A percentile compares a stretch with the other conserved stretches of the same genome.
Conservation (phyloP, 2,888 invertebrate genomes). For the Trissoscelio sp. region DNA sequence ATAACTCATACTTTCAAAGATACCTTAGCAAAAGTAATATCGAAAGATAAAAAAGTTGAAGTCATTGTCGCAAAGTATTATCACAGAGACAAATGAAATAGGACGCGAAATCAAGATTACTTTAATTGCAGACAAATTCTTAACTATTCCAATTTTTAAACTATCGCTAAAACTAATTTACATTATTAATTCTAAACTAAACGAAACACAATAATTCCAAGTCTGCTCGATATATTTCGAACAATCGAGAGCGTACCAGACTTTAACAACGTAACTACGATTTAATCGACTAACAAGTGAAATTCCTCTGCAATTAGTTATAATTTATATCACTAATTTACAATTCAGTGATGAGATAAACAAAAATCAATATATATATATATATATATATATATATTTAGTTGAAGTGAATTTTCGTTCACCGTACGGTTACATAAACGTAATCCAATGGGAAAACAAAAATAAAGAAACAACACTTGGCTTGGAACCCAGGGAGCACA, state of each 20-base stretch:
- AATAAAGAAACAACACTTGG: too few relatives aligned
- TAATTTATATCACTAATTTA: too few relatives aligned
- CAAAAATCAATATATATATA: too few relatives aligned
- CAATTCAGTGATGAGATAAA: not conserved
- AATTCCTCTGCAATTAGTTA: conserved; percentile 35
- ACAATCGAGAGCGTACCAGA: not conserved
- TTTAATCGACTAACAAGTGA: conserved; percentile 6
- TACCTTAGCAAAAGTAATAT: not conserved
- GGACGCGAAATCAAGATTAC: not conserved
- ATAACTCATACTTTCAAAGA: conserved; percentile 4
- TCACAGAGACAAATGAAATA: conserved; percentile 35
- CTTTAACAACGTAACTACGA: conserved; percentile 8
- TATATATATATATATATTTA: not conserved
- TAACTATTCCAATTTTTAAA: not conserved
- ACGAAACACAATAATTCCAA: conserved; percentile 19
- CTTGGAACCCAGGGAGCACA: conserved; percentile 14
- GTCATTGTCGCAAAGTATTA: conserved; percentile 27
- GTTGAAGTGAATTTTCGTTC: conserved; percentile 42
- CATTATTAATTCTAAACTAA: conserved; percentile 33
- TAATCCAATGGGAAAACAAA: conserved; percentile 21
- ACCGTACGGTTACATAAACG: not conserved
- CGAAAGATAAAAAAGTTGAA: not conserved
- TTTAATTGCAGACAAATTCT: conserved; percentile 33
- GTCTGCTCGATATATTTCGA: conserved; percentile 25
- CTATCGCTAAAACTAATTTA: conserved; percentile 13